Conservation (phyloP, 2,797 vertebrate species). For the Ctenosaura bakeri region DNA sequence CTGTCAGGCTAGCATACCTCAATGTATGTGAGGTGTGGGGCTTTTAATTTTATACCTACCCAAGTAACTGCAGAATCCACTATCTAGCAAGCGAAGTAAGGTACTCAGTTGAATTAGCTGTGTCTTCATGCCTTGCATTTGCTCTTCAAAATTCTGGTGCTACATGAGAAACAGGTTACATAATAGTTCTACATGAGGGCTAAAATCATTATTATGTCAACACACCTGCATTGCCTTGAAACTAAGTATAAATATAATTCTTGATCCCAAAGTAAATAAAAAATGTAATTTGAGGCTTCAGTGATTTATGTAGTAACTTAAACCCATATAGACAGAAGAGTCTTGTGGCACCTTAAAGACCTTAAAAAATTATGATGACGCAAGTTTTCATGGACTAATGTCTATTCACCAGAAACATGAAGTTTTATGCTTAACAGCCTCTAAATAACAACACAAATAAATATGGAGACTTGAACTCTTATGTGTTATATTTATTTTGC, state of each 20-base stretch:
- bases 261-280: too few species aligned
- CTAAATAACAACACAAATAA: constrained; percentile 19
- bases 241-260: background rate
- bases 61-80: constrained; percentile 96
- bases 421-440: too few species aligned
- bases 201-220: background rate
- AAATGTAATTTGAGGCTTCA: background rate
- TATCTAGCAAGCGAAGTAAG: constrained; percentile 92
- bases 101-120: constrained; percentile 94
- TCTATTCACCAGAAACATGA: background rate
- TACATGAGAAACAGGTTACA: constrained; percentile 73
- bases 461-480: constrained; percentile 24
- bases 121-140: constrained; percentile 98
- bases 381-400: too few species aligned
- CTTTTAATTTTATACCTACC: constrained; percentile 80
- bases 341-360: background rate
- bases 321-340: background rate
- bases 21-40: too few species aligned
- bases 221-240: background rate
- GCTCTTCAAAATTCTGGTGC: constrained; percentile 98
- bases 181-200: constrained; percentile 24
- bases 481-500: background rate
- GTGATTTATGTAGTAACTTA: background rate
- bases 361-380: too few species aligned
- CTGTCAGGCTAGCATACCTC: background rate